These are phyloP conservation scores for Microcebus tavaratra DNA, from an alignment of 2,113 vertebrate genomes.

Conservation along the genomic window DNA sequence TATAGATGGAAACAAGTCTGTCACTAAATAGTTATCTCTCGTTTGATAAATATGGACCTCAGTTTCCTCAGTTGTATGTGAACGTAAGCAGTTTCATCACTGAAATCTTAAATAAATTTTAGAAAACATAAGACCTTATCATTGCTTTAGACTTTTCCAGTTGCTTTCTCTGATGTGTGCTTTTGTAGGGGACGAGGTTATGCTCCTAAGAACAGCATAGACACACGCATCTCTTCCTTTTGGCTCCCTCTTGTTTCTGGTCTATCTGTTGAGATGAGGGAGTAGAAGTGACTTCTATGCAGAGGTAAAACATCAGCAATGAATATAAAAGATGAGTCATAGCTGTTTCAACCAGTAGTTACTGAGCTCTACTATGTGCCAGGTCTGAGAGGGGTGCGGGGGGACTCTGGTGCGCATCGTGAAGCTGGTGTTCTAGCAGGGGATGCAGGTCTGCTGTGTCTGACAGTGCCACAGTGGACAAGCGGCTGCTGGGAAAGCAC, in stretches of 20 bases:
- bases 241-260: neutral
- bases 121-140: neutral
- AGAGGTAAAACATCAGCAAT: neutral
- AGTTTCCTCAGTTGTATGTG: neutral
- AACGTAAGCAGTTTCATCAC: neutral
- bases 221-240: neutral
- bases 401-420: neutral
- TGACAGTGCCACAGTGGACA: neutral
- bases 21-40: neutral
- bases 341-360: neutral
- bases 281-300: neutral
- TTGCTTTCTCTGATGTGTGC: neutral
- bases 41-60: neutral
- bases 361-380: neutral
- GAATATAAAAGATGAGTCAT: neutral
- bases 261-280: neutral
- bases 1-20: neutral
- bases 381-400: neutral
- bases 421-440: neutral
- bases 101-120: neutral
- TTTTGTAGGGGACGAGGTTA: neutral
- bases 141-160: neutral
- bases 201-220: neutral
- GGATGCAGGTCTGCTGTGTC: neutral
- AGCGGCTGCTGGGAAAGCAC: neutral